Evolutionary conservation across 1,140 invertebrate genomes (phyloP).

Genomic region (Stegodyphus dumicola): DNA sequence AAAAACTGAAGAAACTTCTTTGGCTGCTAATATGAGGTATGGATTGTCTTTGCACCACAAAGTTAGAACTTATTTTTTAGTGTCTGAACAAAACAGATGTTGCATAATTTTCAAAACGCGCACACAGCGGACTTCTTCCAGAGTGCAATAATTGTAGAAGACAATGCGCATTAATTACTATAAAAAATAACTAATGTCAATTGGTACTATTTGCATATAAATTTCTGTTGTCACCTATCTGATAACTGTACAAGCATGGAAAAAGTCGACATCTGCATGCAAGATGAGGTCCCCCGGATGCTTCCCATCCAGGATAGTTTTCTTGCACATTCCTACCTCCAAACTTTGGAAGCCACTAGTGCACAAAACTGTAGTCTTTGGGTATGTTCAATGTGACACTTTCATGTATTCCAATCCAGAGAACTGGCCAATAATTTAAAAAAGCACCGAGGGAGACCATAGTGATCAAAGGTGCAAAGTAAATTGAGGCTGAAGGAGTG

Average conservation of each 20-base stretch:
- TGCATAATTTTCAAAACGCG: background rate
- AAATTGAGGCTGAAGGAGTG: constrained; percentile 25
- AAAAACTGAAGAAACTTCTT: constrained; percentile 50
- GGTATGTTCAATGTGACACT: background rate
- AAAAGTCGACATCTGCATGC: constrained; percentile 25
- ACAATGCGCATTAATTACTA: constrained; percentile 25
- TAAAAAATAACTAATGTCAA: constrained; percentile 59
- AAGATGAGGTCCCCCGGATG: background rate
- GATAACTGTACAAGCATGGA: constrained; percentile 51
- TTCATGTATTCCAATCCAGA: background rate
- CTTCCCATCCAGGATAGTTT: background rate
- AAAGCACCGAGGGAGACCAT: constrained; percentile 30
- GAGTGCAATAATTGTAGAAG: background rate
- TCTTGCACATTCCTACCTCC: background rate
- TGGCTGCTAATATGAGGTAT: constrained; percentile 58
- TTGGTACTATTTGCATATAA: constrained; percentile 42
- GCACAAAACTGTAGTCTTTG: background rate
- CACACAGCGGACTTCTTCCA: background rate
- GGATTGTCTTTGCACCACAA: constrained; percentile 52
- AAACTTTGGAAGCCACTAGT: background rate
- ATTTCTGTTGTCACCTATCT: constrained; percentile 22
- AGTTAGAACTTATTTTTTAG: constrained; percentile 13
- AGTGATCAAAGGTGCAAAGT: constrained; percentile 47
- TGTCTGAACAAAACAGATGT: background rate
- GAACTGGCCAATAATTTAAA: constrained; percentile 11